Evolutionary conservation across 2,888 invertebrate species (phyloP), one percentile per base, ranked within the genome.

Genomic region (Mythimna impura): DNA sequence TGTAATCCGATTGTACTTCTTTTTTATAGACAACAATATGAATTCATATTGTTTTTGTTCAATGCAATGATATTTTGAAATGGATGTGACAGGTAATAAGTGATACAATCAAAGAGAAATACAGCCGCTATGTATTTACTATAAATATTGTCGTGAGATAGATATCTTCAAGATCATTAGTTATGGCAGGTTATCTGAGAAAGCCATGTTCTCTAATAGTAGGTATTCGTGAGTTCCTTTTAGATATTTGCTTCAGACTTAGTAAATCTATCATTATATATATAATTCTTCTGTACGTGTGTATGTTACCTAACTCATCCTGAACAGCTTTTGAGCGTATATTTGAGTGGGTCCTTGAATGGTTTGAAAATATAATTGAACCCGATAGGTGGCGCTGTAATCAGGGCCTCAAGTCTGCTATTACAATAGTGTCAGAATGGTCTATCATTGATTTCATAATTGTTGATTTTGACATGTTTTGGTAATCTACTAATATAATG

Each of bases 81-180:
- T 62, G 20, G 55, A n/a, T 62, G 55, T 55, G 47, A 72, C 47
- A 22, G 7, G 20, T 60, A 22, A 25, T 20, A 64, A 47, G 43
- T 10, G 25, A n/a, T 58, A 43, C 20, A 65, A 66, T 25, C 4
- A 2, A 36, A 60, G 62, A 67, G 62, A 75, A 55, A 74, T 74
- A 47, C 61, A 73, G 2, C 20, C 20, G 0, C 2, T n/a, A 40
- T 66, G 20, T 55, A 34, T 74, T 61, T 30, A 40, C 12, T 14
- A 55, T 50, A 50, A 30, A 22, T 34, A 50, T 30, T 55, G 36
- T 40, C 34, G 43, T 72, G 61, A 72, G n/a, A 47, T 54, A 61
- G 17, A 43, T 57, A 17, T 62, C 6, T n/a, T 9, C 2, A 40
- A 61, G 2, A 66, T 50, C 55, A 66, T 75, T 74, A 62, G 74